Evolutionary conservation across 2,888 invertebrate species (phyloP).

Genomic region (Gortyna flavago): DNA sequence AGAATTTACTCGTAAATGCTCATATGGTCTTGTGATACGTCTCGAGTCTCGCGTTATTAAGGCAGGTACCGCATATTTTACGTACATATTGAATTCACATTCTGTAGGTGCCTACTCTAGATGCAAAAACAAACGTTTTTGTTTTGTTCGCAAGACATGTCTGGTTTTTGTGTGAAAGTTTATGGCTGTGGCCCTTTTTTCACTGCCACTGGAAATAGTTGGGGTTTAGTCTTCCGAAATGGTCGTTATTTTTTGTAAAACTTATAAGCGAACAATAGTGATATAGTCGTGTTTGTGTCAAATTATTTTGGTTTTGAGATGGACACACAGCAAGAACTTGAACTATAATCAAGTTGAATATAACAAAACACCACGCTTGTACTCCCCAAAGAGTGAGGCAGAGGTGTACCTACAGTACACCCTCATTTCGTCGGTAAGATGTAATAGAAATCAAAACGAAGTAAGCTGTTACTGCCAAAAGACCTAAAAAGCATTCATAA

Average conservation of each 20-base stretch:
- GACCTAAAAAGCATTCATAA: neutral
- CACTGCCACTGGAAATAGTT: neutral
- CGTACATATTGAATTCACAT: conserved; percentile 50
- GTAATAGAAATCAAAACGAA: neutral
- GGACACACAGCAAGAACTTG: neutral
- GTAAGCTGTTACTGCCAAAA: neutral
- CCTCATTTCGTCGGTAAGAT: neutral
- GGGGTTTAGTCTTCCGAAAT: neutral
- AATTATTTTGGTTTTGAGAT: neutral
- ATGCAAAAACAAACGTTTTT: conserved; percentile 13
- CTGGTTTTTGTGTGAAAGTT: neutral
- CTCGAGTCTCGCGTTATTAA: conserved; percentile 36
- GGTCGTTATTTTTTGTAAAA: neutral
- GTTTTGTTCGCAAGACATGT: conserved; percentile 1
- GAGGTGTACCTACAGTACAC: neutral
- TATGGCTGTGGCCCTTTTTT: neutral
- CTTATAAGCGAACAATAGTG: too few species aligned
- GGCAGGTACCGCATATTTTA: conserved; percentile 39
- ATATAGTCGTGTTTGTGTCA: neutral
- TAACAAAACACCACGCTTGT: neutral
- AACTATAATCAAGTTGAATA: neutral
- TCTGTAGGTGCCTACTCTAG: conserved; percentile 17
- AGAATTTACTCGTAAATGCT: conserved; percentile 33
- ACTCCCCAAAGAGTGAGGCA: neutral
- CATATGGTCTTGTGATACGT: conserved; percentile 8